Evolutionary conservation across 2,888 invertebrate species (phyloP).

Genomic region (Hyppa rectilinea): DNA sequence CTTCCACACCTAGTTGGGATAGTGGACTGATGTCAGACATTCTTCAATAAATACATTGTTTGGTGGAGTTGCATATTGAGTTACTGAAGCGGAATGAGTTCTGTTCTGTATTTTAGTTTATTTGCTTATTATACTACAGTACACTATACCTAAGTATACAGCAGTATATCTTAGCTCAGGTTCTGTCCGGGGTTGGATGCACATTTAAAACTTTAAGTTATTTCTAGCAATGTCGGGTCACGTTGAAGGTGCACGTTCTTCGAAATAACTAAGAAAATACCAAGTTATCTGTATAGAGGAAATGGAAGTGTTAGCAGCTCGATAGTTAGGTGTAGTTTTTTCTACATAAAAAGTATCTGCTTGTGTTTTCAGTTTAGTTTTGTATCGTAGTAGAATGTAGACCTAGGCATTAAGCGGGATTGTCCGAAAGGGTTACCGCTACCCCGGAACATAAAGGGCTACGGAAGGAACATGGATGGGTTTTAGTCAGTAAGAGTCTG

Average conservation of each 20-base stretch:
- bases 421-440: no score
- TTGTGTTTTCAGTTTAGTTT: background rate
- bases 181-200: constrained; percentile 20
- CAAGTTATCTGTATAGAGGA: constrained; percentile 27
- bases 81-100: constrained; percentile 6
- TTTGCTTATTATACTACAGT: constrained; percentile 10
- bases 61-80: constrained; percentile 16
- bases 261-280: constrained; percentile 43
- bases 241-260: constrained; percentile 47
- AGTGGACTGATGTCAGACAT: constrained; percentile 2
- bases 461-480: no score
- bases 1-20: background rate
- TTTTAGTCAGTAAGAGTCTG: no score
- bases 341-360: background rate
- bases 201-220: constrained; percentile 58
- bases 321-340: background rate
- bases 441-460: no score
- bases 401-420: no score
- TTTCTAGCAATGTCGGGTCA: constrained; percentile 51
- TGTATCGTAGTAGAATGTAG: background rate
- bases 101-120: constrained; percentile 16
- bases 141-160: background rate
- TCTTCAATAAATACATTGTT: constrained; percentile 21
- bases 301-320: constrained; percentile 15
- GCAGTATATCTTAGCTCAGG: constrained; percentile 10